Base-by-base conservation (phyloP, 2,113 vertebrate genomes). In the Pipra filicauda region DNA sequence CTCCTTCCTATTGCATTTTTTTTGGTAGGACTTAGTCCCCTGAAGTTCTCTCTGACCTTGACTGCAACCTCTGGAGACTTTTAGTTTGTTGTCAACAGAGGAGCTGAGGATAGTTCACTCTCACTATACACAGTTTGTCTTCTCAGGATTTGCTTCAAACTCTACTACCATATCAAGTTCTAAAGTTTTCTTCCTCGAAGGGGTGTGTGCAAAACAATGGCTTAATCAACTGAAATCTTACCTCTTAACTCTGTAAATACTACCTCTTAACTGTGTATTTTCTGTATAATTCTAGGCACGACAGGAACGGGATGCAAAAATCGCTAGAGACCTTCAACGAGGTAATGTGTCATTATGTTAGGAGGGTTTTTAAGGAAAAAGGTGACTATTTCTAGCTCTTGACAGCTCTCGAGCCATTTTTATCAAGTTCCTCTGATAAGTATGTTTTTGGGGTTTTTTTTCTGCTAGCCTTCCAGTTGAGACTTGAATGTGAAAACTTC, bases 271-370 rank as follows among this genome's bases (percentile, higher is more conserved):
- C 39, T 39, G 39, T 39, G 39, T 39, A 39, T 39, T 39, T 39
- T 39, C 39, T 85, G 17, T 79, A 16, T 96, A 66, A 88, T 97
- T 97, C 91, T 95, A 99, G 99, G 98, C 99, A 98, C 98, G 88
- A 96, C 97, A 49, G 65, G 98, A 99, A 95, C 93, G 98, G 89
- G 98, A 99, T 62, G 98, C 98, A 95, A 98, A 95, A 95, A 98
- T 99, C 95, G 96, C 96, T 54, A 98, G 97, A 96, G 98, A 98
- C 89, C 93, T 99, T 64, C 96, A 97, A 79, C 93, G 97, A 65
- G 98, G 99, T 99, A 98, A 97, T 95, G 82, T 73, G 31, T 30
- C 19, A n/a, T 75, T 87, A 35, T 28, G 15, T 71, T 74, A 17
- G 44, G 22, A 46, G 44, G 22, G 26, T 27, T 67, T 81, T 71